These are phyloP conservation scores for Encarsia formosa DNA, from an alignment of 2,888 invertebrate genomes.

Conservation along the genomic window DNA sequence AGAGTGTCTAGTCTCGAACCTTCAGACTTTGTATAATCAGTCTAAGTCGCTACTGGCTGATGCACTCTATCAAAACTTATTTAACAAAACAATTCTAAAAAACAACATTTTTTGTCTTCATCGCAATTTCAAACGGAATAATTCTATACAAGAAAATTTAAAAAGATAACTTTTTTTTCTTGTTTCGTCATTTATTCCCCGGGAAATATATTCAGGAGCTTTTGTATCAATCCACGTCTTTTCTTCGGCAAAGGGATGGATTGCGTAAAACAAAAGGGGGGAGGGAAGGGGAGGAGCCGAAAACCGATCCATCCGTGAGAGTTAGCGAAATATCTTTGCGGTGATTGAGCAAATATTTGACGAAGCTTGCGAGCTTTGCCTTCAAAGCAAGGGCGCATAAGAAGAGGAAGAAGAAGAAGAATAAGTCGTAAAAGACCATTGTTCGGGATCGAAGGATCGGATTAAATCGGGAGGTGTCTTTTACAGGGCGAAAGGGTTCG, in stretches of 20 bases:
- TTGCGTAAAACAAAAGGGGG: neutral
- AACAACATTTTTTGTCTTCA: too few relatives aligned
- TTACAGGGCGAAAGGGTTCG: too few relatives aligned
- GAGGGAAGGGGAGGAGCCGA: neutral
- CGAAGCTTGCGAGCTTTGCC: conserved; percentile 37
- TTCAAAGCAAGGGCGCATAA: neutral
- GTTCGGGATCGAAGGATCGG: conserved; percentile 1
- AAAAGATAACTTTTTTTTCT: too few relatives aligned
- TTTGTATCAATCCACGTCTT: conserved; percentile 31
- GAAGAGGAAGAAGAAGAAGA: neutral
- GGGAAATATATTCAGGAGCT: conserved; percentile 32
- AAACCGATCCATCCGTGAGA: conserved; percentile 32
- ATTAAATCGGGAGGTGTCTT: neutral
- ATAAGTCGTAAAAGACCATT: conserved; percentile 5
- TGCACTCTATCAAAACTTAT: too few relatives aligned
- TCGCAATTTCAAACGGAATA: too few relatives aligned
- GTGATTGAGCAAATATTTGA: conserved; percentile 52
- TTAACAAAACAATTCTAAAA: too few relatives aligned
- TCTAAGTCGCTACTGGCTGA: too few relatives aligned
- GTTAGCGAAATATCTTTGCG: conserved; percentile 49
- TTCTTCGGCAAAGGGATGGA: conserved; percentile 26
- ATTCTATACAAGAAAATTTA: conserved; percentile 1
- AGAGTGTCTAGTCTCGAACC: too few relatives aligned
- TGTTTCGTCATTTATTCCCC: neutral
- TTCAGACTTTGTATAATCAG: too few relatives aligned